These are phyloP conservation scores for Drosophila trichaetosa DNA, from an alignment of 2,888 invertebrate species.

Conservation along the genomic window DNA sequence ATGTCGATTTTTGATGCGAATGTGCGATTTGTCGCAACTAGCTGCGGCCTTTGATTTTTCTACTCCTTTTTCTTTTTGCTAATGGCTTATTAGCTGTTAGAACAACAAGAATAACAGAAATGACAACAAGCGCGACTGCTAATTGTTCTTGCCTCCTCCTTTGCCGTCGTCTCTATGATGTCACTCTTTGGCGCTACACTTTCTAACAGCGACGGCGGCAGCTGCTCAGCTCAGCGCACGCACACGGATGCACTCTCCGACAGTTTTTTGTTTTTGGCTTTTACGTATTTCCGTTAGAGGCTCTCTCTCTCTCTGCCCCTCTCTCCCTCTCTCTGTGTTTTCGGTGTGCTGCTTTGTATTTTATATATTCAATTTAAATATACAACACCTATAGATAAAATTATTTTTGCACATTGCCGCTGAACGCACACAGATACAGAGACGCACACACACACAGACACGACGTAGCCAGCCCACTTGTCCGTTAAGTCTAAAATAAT, in stretches of 20 bases:
- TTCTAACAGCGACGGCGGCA: constrained; percentile 65
- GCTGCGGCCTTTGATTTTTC: constrained; percentile 29
- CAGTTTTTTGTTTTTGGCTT: constrained; percentile 19
- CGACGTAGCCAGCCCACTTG: constrained; percentile 50
- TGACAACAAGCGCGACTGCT: constrained; percentile 27
- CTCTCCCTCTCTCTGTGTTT: constrained; percentile 23
- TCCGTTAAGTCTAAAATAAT: constrained; percentile 28
- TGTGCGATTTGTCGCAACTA: constrained; percentile 38
- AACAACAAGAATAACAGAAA: constrained; percentile 29
- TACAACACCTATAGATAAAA: constrained; percentile 73
- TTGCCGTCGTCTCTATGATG: constrained; percentile 43
- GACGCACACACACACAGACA: constrained; percentile 55
- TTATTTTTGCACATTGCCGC: constrained; percentile 79
- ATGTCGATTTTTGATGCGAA: constrained; percentile 28
- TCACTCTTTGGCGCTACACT: constrained; percentile 72
- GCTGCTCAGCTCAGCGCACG: constrained; percentile 48
- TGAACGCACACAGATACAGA: constrained; percentile 38
- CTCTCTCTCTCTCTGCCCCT: constrained; percentile 20
- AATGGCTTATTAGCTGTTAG: constrained; percentile 4
- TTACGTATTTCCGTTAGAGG: constrained; percentile 53
- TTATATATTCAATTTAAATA: constrained; percentile 77
- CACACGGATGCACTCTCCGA: constrained; percentile 51
- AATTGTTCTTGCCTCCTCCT: constrained; percentile 37
- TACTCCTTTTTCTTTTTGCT: not conserved
- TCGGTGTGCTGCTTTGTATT: constrained; percentile 52